Conservation (phyloP, 2,888 invertebrate species). For the Macrophya annulata region DNA sequence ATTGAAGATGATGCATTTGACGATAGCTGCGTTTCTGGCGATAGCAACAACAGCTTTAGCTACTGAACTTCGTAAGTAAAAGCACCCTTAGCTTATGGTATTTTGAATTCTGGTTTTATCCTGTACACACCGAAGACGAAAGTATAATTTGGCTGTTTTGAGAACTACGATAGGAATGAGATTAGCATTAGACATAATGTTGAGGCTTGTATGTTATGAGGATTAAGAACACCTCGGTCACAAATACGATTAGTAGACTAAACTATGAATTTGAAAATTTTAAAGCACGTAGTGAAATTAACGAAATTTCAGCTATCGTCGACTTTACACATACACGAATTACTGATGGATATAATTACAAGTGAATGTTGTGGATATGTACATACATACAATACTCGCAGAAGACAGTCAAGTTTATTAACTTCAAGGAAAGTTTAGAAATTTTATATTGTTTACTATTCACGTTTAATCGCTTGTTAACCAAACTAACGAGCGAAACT, state of each 20-base stretch:
- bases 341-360: background rate
- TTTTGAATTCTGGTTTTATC: background rate
- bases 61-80: slow-evolving; percentile 72
- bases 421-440: slow-evolving; percentile 24
- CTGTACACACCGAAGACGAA: background rate
- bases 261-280: background rate
- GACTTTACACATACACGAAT: too few relatives aligned
- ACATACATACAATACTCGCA: background rate
- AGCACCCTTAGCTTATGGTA: background rate
- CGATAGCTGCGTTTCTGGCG: slow-evolving; percentile 55
- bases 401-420: background rate
- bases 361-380: background rate
- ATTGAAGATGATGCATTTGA: slow-evolving; percentile 56
- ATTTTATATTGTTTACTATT: background rate
- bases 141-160: background rate
- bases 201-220: background rate
- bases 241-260: background rate
- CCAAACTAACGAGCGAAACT: slow-evolving; percentile 34
- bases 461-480: slow-evolving; percentile 15
- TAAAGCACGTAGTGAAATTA: background rate
- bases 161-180: background rate
- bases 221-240: background rate
- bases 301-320: background rate
- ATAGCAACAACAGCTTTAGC: slow-evolving; percentile 56
- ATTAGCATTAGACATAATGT: background rate